Evolutionary conservation across 2,113 vertebrate species (phyloP).

Genomic region (Xyliphius kryptos): DNA sequence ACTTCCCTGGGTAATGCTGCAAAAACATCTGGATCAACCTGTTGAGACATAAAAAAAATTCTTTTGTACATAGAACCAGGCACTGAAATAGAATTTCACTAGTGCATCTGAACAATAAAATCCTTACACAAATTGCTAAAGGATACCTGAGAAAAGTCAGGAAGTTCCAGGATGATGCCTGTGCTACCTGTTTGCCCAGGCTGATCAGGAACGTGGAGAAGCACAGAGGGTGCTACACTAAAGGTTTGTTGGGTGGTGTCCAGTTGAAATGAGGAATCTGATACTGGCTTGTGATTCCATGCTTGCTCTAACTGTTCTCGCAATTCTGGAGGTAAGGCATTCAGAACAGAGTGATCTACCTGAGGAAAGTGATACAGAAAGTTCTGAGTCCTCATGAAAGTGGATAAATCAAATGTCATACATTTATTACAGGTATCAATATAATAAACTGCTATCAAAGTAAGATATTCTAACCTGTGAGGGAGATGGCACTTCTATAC

Average conservation of each 20-base stretch:
- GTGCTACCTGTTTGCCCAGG: slow-evolving; percentile 62
- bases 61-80: no score
- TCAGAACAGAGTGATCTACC: slow-evolving; percentile 88
- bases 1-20: no score
- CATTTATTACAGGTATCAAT: background rate
- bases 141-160: slow-evolving; percentile 88
- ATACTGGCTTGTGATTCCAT: slow-evolving; percentile 62
- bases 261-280: slow-evolving; percentile 35
- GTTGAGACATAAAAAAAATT: no score
- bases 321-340: slow-evolving; percentile 83
- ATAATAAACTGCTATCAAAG: background rate
- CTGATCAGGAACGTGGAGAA: slow-evolving; percentile 82
- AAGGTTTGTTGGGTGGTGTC: slow-evolving; percentile 36
- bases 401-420: no score
- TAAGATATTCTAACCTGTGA: slow-evolving; percentile 83
- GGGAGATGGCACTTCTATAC: slow-evolving; percentile 87
- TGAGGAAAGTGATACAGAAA: slow-evolving; percentile 43
- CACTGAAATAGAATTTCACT: no score
- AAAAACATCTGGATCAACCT: no score
- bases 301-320: slow-evolving; percentile 84
- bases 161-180: slow-evolving; percentile 85
- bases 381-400: no score
- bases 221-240: slow-evolving; percentile 52
- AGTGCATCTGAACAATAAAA: no score
- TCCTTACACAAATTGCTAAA: background rate